A percentile compares a stretch with the other conserved stretches of the same genome.
These are phyloP conservation scores for Cecropterus lyciades DNA, from an alignment of 1,140 invertebrate species.

Conservation along the genomic window DNA sequence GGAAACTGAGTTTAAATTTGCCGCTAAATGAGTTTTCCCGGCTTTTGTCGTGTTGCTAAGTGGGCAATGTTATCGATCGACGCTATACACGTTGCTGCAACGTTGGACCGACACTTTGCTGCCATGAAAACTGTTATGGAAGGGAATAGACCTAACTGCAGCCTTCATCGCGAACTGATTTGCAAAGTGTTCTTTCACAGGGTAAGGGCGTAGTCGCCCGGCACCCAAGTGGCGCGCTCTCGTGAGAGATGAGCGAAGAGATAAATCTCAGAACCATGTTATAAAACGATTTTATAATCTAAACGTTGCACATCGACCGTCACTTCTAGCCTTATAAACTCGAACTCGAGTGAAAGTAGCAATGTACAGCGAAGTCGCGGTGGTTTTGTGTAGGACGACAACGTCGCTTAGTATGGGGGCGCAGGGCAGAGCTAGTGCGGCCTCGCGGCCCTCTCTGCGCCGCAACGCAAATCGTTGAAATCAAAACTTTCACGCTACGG, in stretches of 20 bases:
- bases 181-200: conserved; percentile 61
- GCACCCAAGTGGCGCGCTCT: conserved; percentile 79
- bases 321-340: background rate
- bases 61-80: conserved; percentile 67
- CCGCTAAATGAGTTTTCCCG: conserved; percentile 66
- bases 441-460: conserved; percentile 73
- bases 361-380: conserved; percentile 17
- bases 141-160: conserved; percentile 51
- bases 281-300: conserved; percentile 3
- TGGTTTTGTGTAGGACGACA: background rate
- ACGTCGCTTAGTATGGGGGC: conserved; percentile 39
- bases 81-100: conserved; percentile 66
- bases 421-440: conserved; percentile 73
- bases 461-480: conserved; percentile 83
- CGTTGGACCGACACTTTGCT: conserved; percentile 31
- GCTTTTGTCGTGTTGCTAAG: conserved; percentile 45
- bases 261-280: conserved; percentile 60
- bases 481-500: conserved; percentile 84
- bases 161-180: conserved; percentile 58
- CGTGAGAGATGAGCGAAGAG: conserved; percentile 76
- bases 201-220: conserved; percentile 69
- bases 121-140: conserved; percentile 47
- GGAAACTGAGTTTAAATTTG: conserved; percentile 60
- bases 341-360: conserved; percentile 17
- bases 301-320: conserved; percentile 32